A percentile compares a stretch with the other conserved stretches of the same genome.
Conservation (phyloP, 2,888 invertebrate genomes). For the Acrobasis consociella region DNA sequence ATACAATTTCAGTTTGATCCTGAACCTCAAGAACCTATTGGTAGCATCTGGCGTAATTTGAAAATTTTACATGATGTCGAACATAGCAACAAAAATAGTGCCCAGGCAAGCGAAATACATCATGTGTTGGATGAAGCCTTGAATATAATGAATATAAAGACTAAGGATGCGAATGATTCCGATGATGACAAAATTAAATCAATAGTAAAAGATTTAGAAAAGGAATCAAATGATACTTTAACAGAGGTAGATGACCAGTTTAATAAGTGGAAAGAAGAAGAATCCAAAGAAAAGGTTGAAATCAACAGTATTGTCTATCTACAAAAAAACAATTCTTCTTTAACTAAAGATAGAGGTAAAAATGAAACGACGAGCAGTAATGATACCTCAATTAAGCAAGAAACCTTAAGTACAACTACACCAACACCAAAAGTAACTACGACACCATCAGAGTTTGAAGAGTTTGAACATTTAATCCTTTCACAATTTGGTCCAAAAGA, state of each 20-base stretch:
- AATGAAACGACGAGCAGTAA: not conserved
- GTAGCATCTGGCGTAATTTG: constrained; percentile 50
- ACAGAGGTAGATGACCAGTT: constrained; percentile 37
- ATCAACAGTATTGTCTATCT: constrained; percentile 34
- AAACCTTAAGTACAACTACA: not conserved
- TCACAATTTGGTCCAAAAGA: constrained; percentile 25
- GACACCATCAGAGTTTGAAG: constrained; percentile 5
- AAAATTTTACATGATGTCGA: constrained; percentile 51
- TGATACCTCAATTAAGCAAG: not conserved
- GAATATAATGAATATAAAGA: constrained; percentile 39
- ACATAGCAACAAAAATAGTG: constrained; percentile 42
- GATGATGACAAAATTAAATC: constrained; percentile 48
- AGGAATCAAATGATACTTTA: constrained; percentile 35
- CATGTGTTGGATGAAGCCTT: constrained; percentile 49
- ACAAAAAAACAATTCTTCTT: constrained; percentile 26
- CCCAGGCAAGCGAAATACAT: constrained; percentile 51
- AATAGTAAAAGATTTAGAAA: constrained; percentile 44
- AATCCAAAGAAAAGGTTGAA: constrained; percentile 30
- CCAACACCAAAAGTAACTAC: not conserved
- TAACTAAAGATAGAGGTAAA: constrained; percentile 26
- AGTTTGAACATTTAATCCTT: constrained; percentile 21
- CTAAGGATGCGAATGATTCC: constrained; percentile 24
- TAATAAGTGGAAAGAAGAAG: constrained; percentile 41
- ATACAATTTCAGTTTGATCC: constrained; percentile 39
- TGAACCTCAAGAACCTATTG: constrained; percentile 40